Evolutionary conservation across 1,140 invertebrate species (phyloP).

Genomic region (Monomorium pharaonis): DNA sequence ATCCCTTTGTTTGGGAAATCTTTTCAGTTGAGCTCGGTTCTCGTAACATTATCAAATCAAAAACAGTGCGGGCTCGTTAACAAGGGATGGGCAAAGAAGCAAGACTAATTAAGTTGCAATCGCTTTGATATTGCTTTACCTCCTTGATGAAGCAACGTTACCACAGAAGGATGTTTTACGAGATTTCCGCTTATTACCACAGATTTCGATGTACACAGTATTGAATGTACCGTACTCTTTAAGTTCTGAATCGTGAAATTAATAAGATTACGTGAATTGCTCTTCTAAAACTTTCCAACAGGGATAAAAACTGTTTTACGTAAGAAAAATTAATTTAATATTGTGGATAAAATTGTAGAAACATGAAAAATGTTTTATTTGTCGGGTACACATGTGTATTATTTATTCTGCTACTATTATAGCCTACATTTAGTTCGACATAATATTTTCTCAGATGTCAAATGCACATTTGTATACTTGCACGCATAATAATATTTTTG

Average conservation of each 20-base stretch:
- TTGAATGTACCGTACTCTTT: background rate
- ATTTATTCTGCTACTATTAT: background rate
- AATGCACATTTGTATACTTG: background rate
- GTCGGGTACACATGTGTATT: background rate
- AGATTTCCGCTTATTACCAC: slow-evolving; percentile 10
- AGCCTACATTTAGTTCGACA: background rate
- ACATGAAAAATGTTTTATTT: background rate
- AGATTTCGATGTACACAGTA: slow-evolving; percentile 5
- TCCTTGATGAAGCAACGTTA: slow-evolving; percentile 12
- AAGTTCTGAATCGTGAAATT: background rate
- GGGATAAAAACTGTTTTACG: background rate
- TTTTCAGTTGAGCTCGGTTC: background rate
- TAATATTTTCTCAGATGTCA: background rate
- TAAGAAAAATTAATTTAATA: background rate
- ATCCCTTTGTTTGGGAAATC: slow-evolving; percentile 3
- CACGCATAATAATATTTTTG: background rate
- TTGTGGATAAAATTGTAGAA: background rate
- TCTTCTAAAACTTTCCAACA: background rate
- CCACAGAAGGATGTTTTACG: background rate
- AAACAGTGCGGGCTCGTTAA: background rate
- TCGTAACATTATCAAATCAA: slow-evolving; percentile 13
- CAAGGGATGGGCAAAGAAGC: background rate
- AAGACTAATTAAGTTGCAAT: slow-evolving; percentile 58
- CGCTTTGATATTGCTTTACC: slow-evolving; percentile 21
- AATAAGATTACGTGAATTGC: background rate